Percentiles rank a stretch among this genome's conserved stretches.
These are phyloP conservation scores for Tetrax tetrax DNA, from an alignment of 2,113 vertebrate genomes.

Conservation along the genomic window DNA sequence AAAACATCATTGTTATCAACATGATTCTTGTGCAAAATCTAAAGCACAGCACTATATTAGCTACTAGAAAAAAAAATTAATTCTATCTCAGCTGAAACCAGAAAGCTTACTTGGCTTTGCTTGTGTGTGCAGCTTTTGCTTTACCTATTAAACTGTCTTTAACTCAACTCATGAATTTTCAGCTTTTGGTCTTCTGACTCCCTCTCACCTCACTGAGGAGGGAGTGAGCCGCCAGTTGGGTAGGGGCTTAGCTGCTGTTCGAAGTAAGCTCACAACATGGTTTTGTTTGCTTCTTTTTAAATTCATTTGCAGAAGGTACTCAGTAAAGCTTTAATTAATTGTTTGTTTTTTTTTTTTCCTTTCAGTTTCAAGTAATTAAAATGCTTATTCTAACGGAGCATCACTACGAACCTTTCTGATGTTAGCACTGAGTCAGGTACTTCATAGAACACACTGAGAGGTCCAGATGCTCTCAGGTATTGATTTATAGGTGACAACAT, in stretches of 20 bases:
- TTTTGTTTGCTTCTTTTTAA: neutral
- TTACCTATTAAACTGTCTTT: neutral
- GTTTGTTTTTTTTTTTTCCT: neutral
- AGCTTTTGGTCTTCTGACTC: neutral
- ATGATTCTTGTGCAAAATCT: no score
- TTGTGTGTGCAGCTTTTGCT: neutral
- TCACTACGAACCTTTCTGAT: neutral
- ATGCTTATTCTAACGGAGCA: neutral
- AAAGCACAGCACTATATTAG: no score
- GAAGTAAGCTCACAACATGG: rapidly evolving
- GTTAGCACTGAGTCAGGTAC: neutral
- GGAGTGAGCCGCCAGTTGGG: rapidly evolving
- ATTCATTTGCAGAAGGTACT: neutral
- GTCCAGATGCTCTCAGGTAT: neutral
- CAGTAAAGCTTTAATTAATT: neutral
- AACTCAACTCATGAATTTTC: rapidly evolving
- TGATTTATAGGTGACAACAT: neutral
- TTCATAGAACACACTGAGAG: neutral
- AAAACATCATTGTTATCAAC: no score
- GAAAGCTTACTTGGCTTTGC: neutral
- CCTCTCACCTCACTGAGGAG: neutral
- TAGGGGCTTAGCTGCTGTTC: neutral
- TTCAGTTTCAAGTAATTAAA: neutral
- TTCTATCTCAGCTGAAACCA: no score
- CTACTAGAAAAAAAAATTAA: no score